Evolutionary conservation across 2,888 invertebrate genomes (phyloP), one percentile per base, ranked within the genome.

Genomic region (Sarcophaga variegata): DNA sequence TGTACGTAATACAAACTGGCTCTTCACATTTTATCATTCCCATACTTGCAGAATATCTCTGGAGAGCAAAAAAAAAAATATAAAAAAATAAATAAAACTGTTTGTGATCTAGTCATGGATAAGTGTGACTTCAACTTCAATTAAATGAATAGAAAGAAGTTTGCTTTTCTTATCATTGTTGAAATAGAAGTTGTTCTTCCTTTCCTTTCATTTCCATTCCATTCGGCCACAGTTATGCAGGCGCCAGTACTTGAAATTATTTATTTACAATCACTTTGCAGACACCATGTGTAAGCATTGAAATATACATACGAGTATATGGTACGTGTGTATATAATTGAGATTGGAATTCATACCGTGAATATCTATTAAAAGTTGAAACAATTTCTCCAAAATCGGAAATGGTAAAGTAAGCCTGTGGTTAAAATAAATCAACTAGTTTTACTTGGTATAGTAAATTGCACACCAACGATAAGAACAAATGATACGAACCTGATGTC

Each of bases 171-270:
- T 69, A 17, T 54, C 54, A 54, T 12, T 54, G 54, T 54, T 14
- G 54, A 17, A 54, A 54, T 54, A 59, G 70, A 75, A 75, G 59
- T 76, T 67, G 8, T 37, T 37, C 37, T 8, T 8, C 2, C 37
- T 77, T 20, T 74, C 63, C 77, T 81, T 54, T 81, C 47, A 20
- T 14, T 81, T 60, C n/a, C 14, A 47, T 67, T 47, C 45, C 12
- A 66, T 66, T 59, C 12, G 45, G 25, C 66, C 59, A 72, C 11
- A 49, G 62, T 64, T 47, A 78, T 85, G 81, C 81, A 81, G 85
- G 85, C 85, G 78, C 85, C 85, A 85, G 81, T 85, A 78, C 85
- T 85, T 64, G 74, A 78, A 64, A 62, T 22, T 59, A 25, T 25
- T 63, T 45, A 22, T 25, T 63, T 25, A 54, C 47, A 54, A n/a